These are phyloP conservation scores for Ochropleura leucogaster DNA, from an alignment of 2,888 invertebrate species.

Conservation along the genomic window DNA sequence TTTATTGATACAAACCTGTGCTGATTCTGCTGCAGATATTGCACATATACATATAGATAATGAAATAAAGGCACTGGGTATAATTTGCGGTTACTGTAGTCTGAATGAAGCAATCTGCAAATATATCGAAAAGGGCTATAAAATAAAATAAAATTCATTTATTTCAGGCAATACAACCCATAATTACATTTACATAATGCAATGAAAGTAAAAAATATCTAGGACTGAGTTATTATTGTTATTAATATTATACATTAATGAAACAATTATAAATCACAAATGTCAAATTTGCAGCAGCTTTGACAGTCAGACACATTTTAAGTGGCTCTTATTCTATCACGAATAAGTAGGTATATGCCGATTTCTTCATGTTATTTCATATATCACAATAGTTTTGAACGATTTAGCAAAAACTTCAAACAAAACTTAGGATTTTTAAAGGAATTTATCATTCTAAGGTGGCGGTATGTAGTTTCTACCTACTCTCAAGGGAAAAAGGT, in stretches of 20 bases:
- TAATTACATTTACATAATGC: too few species aligned
- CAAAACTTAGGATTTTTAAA: background rate
- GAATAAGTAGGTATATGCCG: background rate
- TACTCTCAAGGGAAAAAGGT: background rate
- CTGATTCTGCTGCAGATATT: background rate
- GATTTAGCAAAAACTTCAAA: background rate
- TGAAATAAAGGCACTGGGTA: background rate
- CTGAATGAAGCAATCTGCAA: too few species aligned
- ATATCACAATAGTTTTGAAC: background rate
- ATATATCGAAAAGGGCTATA: too few species aligned
- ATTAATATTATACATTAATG: too few species aligned
- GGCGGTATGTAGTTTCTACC: background rate
- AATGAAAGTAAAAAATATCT: too few species aligned
- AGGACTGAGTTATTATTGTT: too few species aligned
- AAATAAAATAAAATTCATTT: too few species aligned
- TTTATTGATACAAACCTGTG: background rate
- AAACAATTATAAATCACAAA: too few species aligned
- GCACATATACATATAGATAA: background rate
- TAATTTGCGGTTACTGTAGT: background rate
- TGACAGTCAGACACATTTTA: too few species aligned
- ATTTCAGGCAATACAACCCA: too few species aligned
- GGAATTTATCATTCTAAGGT: background rate
- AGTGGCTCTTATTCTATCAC: too few species aligned
- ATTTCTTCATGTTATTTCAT: background rate
- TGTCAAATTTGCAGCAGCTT: too few species aligned